Evolutionary conservation across 2,797 vertebrate genomes (phyloP), one percentile per base, ranked within the genome.

Genomic region (Pangasius macronema): DNA sequence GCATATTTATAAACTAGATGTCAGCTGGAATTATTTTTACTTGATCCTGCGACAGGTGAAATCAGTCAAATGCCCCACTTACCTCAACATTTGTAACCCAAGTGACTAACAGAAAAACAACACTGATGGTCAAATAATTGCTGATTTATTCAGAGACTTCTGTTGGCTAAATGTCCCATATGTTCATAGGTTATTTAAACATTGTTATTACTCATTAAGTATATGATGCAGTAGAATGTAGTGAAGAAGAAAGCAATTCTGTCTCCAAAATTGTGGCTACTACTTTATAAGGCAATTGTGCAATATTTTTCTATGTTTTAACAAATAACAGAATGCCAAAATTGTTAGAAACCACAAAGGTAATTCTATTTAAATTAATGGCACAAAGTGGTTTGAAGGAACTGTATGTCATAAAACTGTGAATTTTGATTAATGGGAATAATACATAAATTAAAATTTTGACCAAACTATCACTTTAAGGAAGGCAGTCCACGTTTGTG

Each of bases 401-500:
- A 53, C 3, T 53, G 16, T 46, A 39, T 46, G 42, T n/a, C 24
- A 49, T 11, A 24, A 73, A 42, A 73, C 20, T 46, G 33, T 20
- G 73, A 51, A 30, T 76, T 76, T n/a, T 76, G 73, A 76, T 13
- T 18, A 77, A 55, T 3, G 18, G 30, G 30, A 59, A 57, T 36
- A 63, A 82, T 63, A 42, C 8, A 10, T 22, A 22, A 55, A 8
- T 27, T 81, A 16, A 0, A 82, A 33, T 82, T 67, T 11, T 63
- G 80, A 63, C 24, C 80, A 46, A 49, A 5, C 16, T 65, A 63
- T 27, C 39, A 67, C 55, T 82, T 61, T n/a, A 13, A 33, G 7
- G 70, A 76, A 73, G 24, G 55, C n/a, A 49, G 80, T 84, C 33
- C 27, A 51, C n/a, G 42, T 51, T 68, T 86, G 84, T 83, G 59